Evolutionary conservation across 1,140 invertebrate species (phyloP), one percentile per base, ranked within the genome.

Genomic region (Stegodyphus mimosarum): DNA sequence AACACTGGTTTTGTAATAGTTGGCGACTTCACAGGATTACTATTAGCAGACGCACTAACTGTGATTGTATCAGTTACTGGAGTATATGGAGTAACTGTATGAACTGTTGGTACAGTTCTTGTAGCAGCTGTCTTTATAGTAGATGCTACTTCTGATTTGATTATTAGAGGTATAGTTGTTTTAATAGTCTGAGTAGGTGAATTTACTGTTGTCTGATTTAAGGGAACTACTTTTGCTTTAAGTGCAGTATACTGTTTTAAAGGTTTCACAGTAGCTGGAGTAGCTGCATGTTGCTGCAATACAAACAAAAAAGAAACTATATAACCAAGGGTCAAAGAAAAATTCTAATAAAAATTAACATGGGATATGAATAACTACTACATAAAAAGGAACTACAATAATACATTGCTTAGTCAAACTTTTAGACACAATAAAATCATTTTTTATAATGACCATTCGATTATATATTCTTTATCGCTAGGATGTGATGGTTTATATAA

Each of bases 121-220:
- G 49, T 67, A 17, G 66, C 72, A 18, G 70, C 53, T 15, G n/a
- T 55, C 13, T 49, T 73, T 13, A 52, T 15, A 17, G 71, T 49
- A 17, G n/a, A 17, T 17, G 53, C 15, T 7, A 11, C n/a, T 52
- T 74, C 71, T 7, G 80, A 75, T 83, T 83, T 83, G 11, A 83
- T 53, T 52, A 67, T 15, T 51, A 83, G 33, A 73, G 79, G 79
- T 55, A 83, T 60, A 83, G 13, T 83, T 83, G 64, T 33, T 50
- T 79, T 79, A 18, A 73, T 33, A 73, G 55, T 60, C 63, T 55
- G 69, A 52, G 51, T 6, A 48, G 63, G 7, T 50, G 78, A 52
- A 17, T 53, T 74, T 6, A 18, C 15, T 66, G 15, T 80, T 13
- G 78, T 11, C 15, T 60, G 79, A 51, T 17, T 48, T 13, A 80